phyloP scores from a whole-genome alignment of 2,797 vertebrate species.

The Chaunax sp. region DNA sequence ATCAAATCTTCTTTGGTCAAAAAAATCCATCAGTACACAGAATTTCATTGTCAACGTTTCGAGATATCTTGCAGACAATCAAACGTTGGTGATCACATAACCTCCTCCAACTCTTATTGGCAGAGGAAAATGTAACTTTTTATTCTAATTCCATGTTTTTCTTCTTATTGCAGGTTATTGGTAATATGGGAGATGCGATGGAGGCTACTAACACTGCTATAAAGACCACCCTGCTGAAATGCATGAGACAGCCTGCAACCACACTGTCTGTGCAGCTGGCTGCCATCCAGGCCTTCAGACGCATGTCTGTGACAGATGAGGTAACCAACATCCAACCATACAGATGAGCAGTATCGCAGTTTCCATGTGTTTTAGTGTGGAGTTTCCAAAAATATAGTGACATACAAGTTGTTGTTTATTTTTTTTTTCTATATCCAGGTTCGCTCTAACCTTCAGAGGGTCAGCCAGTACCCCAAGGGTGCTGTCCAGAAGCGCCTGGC shows the following conservation, averaged over 20 bases:
- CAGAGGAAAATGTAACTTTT: no score
- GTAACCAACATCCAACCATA: conserved; percentile 72
- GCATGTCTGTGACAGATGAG: conserved; percentile 89
- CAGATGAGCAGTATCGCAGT: background rate
- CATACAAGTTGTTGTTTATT: background rate
- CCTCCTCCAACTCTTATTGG: no score
- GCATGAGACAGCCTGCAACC: conserved; percentile 85
- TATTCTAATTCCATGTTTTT: no score
- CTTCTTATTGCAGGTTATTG: conserved; percentile 84
- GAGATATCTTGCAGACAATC: no score
- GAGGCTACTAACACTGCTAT: conserved; percentile 82
- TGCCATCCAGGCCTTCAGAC: conserved; percentile 93
- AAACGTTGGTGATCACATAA: no score
- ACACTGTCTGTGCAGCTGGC: conserved; percentile 91
- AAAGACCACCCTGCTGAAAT: conserved; percentile 84
- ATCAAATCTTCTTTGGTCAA: no score
- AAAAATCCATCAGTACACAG: no score
- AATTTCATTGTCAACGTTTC: no score
- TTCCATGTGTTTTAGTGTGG: background rate
- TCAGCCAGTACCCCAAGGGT: conserved; percentile 81
- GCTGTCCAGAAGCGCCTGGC: conserved; percentile 91
- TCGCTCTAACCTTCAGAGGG: conserved; percentile 84
- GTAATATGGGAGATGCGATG: conserved; percentile 91
- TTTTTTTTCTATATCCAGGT: conserved; percentile 75
- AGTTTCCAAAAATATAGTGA: background rate